A percentile compares a stretch with the other conserved stretches of the same genome.
Evolutionary conservation across 2,797 vertebrate genomes (phyloP).

Genomic region (Morelia viridis): DNA sequence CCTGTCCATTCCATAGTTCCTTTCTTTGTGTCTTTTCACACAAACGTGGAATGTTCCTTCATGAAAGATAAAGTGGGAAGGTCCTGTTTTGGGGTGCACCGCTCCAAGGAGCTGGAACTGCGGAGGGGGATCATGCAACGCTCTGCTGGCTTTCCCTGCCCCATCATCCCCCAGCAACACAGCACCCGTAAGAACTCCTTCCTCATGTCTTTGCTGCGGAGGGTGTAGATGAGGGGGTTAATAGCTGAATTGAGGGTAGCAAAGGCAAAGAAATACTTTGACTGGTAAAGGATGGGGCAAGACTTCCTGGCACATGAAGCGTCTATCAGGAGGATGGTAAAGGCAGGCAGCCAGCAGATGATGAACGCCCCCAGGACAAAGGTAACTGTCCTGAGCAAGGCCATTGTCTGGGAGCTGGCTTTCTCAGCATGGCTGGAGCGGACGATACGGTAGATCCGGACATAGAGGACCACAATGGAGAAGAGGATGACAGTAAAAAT

Average conservation of each 20-base stretch:
- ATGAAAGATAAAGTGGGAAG: constrained; percentile 81
- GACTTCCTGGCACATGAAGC: constrained; percentile 75
- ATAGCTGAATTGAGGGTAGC: constrained; percentile 92
- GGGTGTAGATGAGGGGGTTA: constrained; percentile 92
- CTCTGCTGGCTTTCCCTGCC: constrained; percentile 70
- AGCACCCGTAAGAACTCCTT: constrained; percentile 87
- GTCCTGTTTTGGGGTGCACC: constrained; percentile 81
- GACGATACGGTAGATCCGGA: constrained; percentile 92
- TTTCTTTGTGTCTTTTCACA: constrained; percentile 70
- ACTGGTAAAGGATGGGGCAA: constrained; percentile 82
- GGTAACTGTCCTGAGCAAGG: constrained; percentile 91
- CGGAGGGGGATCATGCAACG: constrained; percentile 83
- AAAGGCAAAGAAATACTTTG: constrained; percentile 87
- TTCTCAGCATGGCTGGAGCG: constrained; percentile 88
- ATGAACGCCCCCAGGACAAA: constrained; percentile 95
- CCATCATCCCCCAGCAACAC: constrained; percentile 82
- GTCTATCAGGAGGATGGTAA: constrained; percentile 88
- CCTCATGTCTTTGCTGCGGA: constrained; percentile 93
- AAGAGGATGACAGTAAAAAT: constrained; percentile 88
- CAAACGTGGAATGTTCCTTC: constrained; percentile 86
- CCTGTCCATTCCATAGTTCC: not conserved
- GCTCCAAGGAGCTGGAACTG: constrained; percentile 88
- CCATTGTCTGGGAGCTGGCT: constrained; percentile 81
- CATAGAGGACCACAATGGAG: constrained; percentile 89
- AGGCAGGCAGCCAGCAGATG: constrained; percentile 90